These are phyloP conservation scores for Cephus sareptanus DNA, from an alignment of 2,888 invertebrate genomes.

Conservation along the genomic window DNA sequence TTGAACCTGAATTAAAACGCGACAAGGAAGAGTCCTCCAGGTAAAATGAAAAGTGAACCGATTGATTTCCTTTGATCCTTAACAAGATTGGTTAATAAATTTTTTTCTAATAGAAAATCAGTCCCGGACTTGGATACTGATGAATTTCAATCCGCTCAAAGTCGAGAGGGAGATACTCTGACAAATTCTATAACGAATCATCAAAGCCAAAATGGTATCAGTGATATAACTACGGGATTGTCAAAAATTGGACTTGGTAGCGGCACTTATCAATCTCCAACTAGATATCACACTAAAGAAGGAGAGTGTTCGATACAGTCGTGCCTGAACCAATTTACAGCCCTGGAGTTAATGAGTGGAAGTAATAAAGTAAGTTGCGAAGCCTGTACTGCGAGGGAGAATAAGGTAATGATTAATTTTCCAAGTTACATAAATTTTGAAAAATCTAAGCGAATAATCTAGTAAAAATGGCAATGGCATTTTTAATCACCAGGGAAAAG, in stretches of 20 bases:
- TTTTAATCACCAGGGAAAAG: slow-evolving; percentile 66
- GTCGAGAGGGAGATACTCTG: slow-evolving; percentile 16
- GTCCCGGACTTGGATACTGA: slow-evolving; percentile 3
- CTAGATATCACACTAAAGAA: slow-evolving; percentile 79
- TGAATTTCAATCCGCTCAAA: slow-evolving; percentile 12
- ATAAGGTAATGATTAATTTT: slow-evolving; percentile 58
- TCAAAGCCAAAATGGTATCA: slow-evolving; percentile 34
- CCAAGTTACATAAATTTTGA: not conserved
- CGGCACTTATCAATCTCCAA: slow-evolving; percentile 46
- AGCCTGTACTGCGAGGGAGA: slow-evolving; percentile 82
- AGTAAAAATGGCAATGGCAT: not conserved
- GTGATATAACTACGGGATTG: slow-evolving; percentile 40
- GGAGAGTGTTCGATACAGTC: slow-evolving; percentile 88
- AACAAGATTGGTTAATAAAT: not conserved
- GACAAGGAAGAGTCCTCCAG: slow-evolving; percentile 5
- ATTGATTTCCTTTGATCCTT: not conserved
- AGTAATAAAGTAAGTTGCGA: slow-evolving; percentile 95
- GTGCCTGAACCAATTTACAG: slow-evolving; percentile 93
- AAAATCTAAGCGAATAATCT: not conserved
- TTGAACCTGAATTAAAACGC: slow-evolving; percentile 1
- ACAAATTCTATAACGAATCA: slow-evolving; percentile 16
- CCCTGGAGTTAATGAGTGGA: slow-evolving; percentile 89
- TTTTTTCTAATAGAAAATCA: slow-evolving; percentile 2
- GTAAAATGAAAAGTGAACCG: not conserved
- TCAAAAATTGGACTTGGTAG: slow-evolving; percentile 39